These are phyloP conservation scores for Lophius americanus DNA, from an alignment of 2,797 vertebrate genomes.

Conservation along the genomic window DNA sequence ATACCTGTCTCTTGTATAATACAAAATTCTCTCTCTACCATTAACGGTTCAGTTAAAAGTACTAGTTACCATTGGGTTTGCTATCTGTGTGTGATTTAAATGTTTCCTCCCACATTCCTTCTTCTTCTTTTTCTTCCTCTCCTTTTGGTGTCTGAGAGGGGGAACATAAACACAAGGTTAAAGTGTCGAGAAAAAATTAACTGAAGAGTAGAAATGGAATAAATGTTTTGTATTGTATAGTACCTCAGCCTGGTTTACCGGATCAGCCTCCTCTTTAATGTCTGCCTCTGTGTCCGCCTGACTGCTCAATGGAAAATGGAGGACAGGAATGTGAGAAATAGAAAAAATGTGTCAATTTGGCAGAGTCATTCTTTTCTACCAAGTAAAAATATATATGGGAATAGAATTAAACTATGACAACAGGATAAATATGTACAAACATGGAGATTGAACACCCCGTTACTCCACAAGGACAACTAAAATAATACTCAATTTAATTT, in stretches of 20 bases:
- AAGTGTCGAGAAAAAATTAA: background rate
- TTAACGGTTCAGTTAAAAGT: background rate
- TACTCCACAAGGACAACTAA: slow-evolving; percentile 32
- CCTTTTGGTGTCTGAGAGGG: slow-evolving; percentile 55
- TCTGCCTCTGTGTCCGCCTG: slow-evolving; percentile 78
- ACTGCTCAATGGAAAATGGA: slow-evolving; percentile 54
- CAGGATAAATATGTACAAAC: slow-evolving; percentile 47
- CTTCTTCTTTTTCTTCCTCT: slow-evolving; percentile 79
- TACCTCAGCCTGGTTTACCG: slow-evolving; percentile 71
- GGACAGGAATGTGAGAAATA: background rate
- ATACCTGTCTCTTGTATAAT: background rate
- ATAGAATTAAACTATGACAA: slow-evolving; percentile 39
- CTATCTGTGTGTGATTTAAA: slow-evolving; percentile 92
- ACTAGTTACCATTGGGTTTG: slow-evolving; percentile 87
- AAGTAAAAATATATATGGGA: slow-evolving; percentile 21
- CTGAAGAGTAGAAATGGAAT: background rate
- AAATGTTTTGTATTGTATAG: background rate
- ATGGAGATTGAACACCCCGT: slow-evolving; percentile 32
- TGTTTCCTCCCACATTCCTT: slow-evolving; percentile 92
- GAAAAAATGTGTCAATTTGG: slow-evolving; percentile 33
- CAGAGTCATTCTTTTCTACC: background rate
- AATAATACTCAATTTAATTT: slow-evolving; percentile 26
- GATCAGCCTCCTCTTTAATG: slow-evolving; percentile 76
- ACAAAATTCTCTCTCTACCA: background rate
- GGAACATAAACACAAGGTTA: background rate